phyloP scores from a whole-genome alignment of 2,888 invertebrate genomes.

The Trachelus stipa region DNA sequence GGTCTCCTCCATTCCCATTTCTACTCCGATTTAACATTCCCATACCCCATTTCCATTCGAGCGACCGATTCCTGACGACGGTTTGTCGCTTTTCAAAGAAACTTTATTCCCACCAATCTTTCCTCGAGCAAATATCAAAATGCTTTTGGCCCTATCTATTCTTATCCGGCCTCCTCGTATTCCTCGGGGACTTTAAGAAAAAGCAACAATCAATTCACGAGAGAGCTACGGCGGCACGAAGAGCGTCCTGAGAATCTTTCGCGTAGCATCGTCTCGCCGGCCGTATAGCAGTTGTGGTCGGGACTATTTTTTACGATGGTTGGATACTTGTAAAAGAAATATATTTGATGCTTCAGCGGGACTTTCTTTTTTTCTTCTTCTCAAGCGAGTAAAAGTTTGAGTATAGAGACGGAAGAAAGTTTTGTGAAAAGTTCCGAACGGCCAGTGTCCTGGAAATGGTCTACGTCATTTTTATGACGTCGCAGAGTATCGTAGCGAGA shows the following conservation, averaged over 20 bases:
- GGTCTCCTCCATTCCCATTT: not conserved
- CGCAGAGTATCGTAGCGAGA: not conserved
- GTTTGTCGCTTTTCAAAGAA: not conserved
- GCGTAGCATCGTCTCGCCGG: not conserved
- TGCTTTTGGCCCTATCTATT: not conserved
- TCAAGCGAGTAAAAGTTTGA: not conserved
- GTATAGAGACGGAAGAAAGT: not conserved
- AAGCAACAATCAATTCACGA: not conserved
- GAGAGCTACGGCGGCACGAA: not conserved
- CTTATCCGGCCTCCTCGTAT: not conserved
- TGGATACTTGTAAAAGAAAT: not conserved
- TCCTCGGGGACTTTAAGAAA: not conserved
- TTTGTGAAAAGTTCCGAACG: not conserved
- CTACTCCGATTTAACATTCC: not conserved
- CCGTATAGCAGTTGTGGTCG: not conserved
- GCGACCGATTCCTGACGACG: not conserved
- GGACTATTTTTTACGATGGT: not conserved
- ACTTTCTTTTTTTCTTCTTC: not conserved
- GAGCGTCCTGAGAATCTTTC: not conserved
- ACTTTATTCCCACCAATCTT: not conserved
- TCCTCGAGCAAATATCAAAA: not conserved
- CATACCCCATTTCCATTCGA: not conserved
- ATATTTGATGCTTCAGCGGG: not conserved
- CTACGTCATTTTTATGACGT: not conserved
- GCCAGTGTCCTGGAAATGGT: not conserved